phyloP scores from a whole-genome alignment of 1,140 invertebrate genomes.

The Aporrectodea caliginosa region DNA sequence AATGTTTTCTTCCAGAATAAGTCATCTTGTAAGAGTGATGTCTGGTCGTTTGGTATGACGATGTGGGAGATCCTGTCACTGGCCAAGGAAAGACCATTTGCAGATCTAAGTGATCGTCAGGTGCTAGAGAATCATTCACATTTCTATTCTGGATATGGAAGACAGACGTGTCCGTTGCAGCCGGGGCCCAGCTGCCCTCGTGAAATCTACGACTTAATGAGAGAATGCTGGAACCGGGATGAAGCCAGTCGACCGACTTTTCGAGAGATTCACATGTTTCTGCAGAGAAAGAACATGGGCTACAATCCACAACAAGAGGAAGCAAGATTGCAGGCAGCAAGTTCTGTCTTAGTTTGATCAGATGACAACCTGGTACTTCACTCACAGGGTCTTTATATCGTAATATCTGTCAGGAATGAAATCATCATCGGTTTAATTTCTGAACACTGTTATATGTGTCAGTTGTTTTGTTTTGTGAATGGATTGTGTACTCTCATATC shows the following conservation, averaged over 20 bases:
- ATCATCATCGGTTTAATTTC: too few relatives aligned
- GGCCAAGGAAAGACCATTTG: conserved; percentile 75
- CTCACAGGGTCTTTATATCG: too few relatives aligned
- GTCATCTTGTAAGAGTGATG: conserved; percentile 66
- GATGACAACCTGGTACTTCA: too few relatives aligned
- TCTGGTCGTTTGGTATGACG: conserved; percentile 84
- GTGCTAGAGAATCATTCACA: conserved; percentile 64
- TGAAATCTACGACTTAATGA: conserved; percentile 73
- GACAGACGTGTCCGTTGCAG: neutral
- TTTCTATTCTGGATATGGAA: neutral
- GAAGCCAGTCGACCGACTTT: conserved; percentile 70
- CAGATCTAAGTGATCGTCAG: conserved; percentile 71
- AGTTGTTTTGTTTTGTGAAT: too few relatives aligned
- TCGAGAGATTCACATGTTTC: conserved; percentile 78
- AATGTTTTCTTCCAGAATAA: neutral
- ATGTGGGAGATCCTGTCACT: conserved; percentile 86
- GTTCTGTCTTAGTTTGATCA: too few relatives aligned
- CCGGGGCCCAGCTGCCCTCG: conserved; percentile 44
- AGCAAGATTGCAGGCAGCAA: too few relatives aligned
- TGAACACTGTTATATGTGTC: too few relatives aligned
- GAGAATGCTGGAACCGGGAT: conserved; percentile 87
- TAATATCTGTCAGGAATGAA: too few relatives aligned
- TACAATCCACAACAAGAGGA: conserved; percentile 45
- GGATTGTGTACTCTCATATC: too few relatives aligned
- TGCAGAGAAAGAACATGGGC: conserved; percentile 78